Percentiles rank a stretch among this genome's conserved stretches.
Evolutionary conservation across 2,797 vertebrate genomes (phyloP).

Genomic region (Arctocebus calabarensis): DNA sequence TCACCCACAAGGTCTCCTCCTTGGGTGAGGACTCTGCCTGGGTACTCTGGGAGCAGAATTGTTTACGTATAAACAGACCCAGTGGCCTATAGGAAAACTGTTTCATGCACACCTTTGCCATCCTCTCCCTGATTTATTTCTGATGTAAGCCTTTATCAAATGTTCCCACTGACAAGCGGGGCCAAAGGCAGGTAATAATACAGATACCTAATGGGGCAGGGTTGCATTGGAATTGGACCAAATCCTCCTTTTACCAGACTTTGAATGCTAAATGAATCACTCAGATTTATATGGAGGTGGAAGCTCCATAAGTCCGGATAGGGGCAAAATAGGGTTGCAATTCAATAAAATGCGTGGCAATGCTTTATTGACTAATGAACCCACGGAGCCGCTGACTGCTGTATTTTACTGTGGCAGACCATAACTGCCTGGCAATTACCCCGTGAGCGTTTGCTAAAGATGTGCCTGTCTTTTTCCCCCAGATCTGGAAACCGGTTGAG

Average conservation of each 20-base stretch:
- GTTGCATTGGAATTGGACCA: slow-evolving; percentile 75
- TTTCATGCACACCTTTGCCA: not conserved
- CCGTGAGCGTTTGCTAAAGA: slow-evolving; percentile 78
- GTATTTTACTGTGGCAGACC: slow-evolving; percentile 79
- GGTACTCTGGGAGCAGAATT: slow-evolving; percentile 23
- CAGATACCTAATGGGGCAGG: slow-evolving; percentile 63
- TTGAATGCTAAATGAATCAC: slow-evolving; percentile 84
- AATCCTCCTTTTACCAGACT: slow-evolving; percentile 65
- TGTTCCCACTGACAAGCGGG: slow-evolving; percentile 2
- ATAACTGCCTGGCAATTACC: slow-evolving; percentile 76
- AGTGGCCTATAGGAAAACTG: not conserved
- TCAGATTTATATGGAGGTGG: slow-evolving; percentile 82
- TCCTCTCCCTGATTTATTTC: slow-evolving; percentile 64
- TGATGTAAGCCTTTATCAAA: slow-evolving; percentile 57
- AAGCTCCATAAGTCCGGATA: slow-evolving; percentile 73
- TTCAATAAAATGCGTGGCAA: slow-evolving; percentile 79
- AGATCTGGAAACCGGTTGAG: slow-evolving; percentile 72
- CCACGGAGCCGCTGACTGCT: slow-evolving; percentile 75
- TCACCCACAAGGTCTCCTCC: slow-evolving; percentile 52
- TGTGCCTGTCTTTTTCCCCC: slow-evolving; percentile 62
- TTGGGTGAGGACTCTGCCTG: slow-evolving; percentile 42
- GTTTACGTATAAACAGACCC: slow-evolving; percentile 21
- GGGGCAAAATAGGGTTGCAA: slow-evolving; percentile 82
- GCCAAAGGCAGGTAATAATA: slow-evolving; percentile 51
- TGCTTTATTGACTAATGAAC: slow-evolving; percentile 85